Evolutionary conservation across 2,797 vertebrate species (phyloP), one percentile per base, ranked within the genome.

Genomic region (Urocyon cinereoargenteus): DNA sequence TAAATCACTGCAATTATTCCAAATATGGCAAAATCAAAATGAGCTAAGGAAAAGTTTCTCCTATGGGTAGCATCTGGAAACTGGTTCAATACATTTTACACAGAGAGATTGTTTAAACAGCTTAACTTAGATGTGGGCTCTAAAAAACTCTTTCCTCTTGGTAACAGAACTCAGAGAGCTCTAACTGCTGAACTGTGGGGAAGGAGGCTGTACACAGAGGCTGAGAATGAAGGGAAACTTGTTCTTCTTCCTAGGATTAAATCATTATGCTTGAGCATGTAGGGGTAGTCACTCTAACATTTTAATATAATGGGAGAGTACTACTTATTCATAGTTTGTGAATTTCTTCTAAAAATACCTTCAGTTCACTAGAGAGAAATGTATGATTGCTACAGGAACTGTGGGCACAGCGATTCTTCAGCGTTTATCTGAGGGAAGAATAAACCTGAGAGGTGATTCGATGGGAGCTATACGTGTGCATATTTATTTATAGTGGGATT

Each of bases 281-380:
- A 49, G 21, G 36, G 57, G 66, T 28, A 21, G 31, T 82, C 82
- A 31, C 61, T 93, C 40, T 81, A 92, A 19, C 24, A 53, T 34
- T 87, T 96, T 87, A 68, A 81, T 26, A 28, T 36, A 72, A 78
- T 6, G n/a, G 49, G n/a, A 82, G 26, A 70, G 96, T 62, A 79
- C 3, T 18, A 34, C 11, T 16, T 75, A 95, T 84, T 45, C 68
- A 85, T 1, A 66, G 77, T 49, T 57, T 53, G 45, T 81, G 59
- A 64, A 49, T 96, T 93, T 86, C 89, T 94, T 93, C 94, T 78
- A 72, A 93, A 97, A 86, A 82, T 24, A 95, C 34, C 85, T 83
- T 24, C 19, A 57, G 4, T 77, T 19, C 21, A 57, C 34, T 31
- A 16, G 36, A 77, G 40, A 90, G 64, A 94, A 95, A 70, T n/a